Evolutionary conservation across 2,113 vertebrate species (phyloP), one percentile per base, ranked within the genome.

Genomic region (Suricata suricatta): DNA sequence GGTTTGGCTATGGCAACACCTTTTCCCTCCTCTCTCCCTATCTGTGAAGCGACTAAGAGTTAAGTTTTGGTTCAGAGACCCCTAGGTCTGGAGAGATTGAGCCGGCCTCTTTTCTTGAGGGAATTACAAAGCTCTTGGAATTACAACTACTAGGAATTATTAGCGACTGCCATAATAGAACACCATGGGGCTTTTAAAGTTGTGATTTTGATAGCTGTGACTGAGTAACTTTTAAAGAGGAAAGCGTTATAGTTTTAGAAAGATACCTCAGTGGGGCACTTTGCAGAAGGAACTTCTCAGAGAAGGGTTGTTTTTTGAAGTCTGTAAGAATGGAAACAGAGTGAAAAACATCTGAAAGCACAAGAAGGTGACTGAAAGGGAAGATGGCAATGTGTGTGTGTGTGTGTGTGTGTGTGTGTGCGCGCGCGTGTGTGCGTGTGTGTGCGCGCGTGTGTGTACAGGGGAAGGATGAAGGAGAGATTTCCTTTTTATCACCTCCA

Each of bases 131-230:
- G 85, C 66, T 81, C 84, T 96, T 76, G 50, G 50, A 92, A 80
- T 50, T 38, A 86, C 23, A 68, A 9, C 80, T 52, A 33, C 77
- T 44, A 57, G 44, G 54, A 68, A n/a, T 63, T 50, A 25, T 35
- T 54, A 77, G 44, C 66, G 74, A 63, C 71, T 25, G 41, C 60
- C 71, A 35, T 35, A 33, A 14, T 38, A 21, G n/a, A 23, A 52
- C 31, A 17, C 81, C 74, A 4, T 1, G 63, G 68, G n/a, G 44
- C 85, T 72, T 38, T 71, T 60, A 63, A 64, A 68, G 38, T 41
- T 79, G 80, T 85, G 23, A 95, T 29, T 97, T 93, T 72, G 64
- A 64, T 66, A 88, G 44, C 69, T 88, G 80, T 90, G 85, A n/a
- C 64, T n/a, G 60, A 95, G 69, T 29, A 84, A 72, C 52, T 96